Percentiles rank a stretch among this genome's conserved stretches.
These are phyloP conservation scores for Chelonia mydas DNA, from an alignment of 2,797 vertebrate species.

Conservation along the genomic window DNA sequence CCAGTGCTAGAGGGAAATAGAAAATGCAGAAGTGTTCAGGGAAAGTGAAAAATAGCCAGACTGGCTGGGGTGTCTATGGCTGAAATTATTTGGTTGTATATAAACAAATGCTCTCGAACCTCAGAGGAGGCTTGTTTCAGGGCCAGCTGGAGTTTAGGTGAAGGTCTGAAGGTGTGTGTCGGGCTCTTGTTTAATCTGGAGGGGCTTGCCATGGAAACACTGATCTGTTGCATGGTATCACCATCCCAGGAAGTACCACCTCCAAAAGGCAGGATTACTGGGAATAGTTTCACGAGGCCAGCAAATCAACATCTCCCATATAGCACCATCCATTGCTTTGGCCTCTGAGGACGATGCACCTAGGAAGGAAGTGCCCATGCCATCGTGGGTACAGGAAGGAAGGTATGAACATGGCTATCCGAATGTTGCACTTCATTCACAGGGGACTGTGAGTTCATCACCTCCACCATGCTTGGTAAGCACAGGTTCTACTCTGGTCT, in stretches of 20 bases:
- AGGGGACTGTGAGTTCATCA: not conserved
- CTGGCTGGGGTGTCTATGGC: not conserved
- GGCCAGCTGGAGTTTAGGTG: too few species aligned
- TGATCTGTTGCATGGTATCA: not conserved
- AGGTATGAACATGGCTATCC: fast-evolving
- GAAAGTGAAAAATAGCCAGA: not conserved
- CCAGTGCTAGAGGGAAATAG: not conserved
- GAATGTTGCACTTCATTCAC: not conserved
- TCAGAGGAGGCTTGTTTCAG: not conserved
- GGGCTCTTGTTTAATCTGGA: not conserved
- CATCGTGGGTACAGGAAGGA: not conserved
- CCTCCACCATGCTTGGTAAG: not conserved
- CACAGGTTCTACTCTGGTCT: not conserved
- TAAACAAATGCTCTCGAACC: not conserved
- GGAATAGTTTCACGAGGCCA: not conserved
- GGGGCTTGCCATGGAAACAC: not conserved
- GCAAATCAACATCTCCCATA: not conserved
- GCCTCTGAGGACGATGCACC: fast-evolving
- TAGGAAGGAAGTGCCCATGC: not conserved
- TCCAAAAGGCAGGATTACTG: not conserved
- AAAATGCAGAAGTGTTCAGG: not conserved
- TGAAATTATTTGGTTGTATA: not conserved
- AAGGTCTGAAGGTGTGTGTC: fast-evolving
- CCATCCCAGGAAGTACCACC: not conserved
- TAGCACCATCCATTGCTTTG: fast-evolving